Percentiles rank a stretch among this genome's conserved stretches.
Conservation (phyloP, 2,888 invertebrate species). For the Adelphocoris suturalis region DNA sequence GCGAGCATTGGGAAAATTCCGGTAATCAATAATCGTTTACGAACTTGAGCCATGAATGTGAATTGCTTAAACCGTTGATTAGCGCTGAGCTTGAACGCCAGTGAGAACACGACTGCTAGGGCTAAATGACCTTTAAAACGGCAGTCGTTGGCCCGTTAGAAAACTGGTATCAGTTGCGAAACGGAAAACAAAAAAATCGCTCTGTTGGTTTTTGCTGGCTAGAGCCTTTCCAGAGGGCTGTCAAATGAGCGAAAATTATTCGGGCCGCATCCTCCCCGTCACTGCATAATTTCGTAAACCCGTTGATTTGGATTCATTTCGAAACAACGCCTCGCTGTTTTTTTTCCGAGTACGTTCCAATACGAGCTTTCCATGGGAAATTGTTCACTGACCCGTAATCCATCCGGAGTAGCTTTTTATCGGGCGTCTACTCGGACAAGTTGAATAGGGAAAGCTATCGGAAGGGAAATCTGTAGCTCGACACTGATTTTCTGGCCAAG, state of each 20-base stretch:
- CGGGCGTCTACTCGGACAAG: not conserved
- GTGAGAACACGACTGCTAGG: not conserved
- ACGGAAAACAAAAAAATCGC: not conserved
- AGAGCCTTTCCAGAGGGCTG: not conserved
- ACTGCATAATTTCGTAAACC: not conserved
- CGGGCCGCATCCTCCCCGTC: not conserved
- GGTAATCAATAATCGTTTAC: too few species aligned
- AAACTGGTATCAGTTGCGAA: not conserved
- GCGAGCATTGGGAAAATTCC: too few species aligned
- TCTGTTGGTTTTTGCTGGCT: not conserved
- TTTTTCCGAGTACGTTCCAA: not conserved
- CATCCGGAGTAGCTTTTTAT: not conserved
- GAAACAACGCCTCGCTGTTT: not conserved
- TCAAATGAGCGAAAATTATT: constrained; percentile 19
- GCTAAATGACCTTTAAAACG: not conserved
- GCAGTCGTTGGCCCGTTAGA: not conserved
- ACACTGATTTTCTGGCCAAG: too few species aligned
- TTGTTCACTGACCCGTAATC: constrained; percentile 24
- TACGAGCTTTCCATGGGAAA: not conserved
- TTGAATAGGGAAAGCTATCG: not conserved
- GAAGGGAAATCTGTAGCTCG: not conserved
- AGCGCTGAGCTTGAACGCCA: not conserved
- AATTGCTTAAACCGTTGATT: not conserved
- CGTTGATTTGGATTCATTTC: constrained; percentile 40
- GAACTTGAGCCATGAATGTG: not conserved